Conservation (phyloP, 2,888 invertebrate genomes). For the Trichopoda pennipes region DNA sequence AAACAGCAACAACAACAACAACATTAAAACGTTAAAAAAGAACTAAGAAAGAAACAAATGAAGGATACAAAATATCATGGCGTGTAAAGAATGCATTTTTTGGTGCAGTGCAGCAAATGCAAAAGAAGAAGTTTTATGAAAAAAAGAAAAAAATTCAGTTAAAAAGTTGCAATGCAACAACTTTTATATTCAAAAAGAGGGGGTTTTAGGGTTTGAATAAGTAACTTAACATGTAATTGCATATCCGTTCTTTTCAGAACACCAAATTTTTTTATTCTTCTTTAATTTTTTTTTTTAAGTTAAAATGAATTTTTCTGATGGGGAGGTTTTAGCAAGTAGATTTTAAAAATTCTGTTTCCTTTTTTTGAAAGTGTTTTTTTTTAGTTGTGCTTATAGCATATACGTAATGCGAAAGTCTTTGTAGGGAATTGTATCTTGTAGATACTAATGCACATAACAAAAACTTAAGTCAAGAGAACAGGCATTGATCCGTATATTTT, state of each 20-base stretch:
- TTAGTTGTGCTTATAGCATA: slow-evolving; percentile 36
- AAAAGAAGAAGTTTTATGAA: slow-evolving; percentile 58
- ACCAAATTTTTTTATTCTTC: slow-evolving; percentile 39
- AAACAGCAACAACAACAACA: slow-evolving; percentile 24
- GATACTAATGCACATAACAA: slow-evolving; percentile 57
- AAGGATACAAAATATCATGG: slow-evolving; percentile 63
- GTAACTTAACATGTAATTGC: slow-evolving; percentile 56
- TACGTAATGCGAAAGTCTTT: slow-evolving; percentile 60
- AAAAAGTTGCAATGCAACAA: slow-evolving; percentile 61
- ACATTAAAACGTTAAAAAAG: slow-evolving; percentile 51
- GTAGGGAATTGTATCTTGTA: slow-evolving; percentile 56
- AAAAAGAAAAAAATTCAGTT: slow-evolving; percentile 31
- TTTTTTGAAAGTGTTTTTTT: neutral
- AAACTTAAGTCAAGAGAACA: slow-evolving; percentile 24
- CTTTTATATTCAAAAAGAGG: neutral
- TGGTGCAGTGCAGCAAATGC: slow-evolving; percentile 69
- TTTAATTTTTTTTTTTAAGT: slow-evolving; percentile 19
- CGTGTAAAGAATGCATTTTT: slow-evolving; percentile 69
- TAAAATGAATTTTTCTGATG: slow-evolving; percentile 47
- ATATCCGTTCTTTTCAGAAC: slow-evolving; percentile 61
- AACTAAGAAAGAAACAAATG: slow-evolving; percentile 60
- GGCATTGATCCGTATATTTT: slow-evolving; percentile 28
- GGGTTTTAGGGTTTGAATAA: slow-evolving; percentile 28
- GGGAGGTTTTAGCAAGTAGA: slow-evolving; percentile 66
- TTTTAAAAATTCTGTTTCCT: slow-evolving; percentile 52